These are phyloP conservation scores for Drosophila testacea DNA, from an alignment of 2,888 invertebrate species.

Conservation along the genomic window DNA sequence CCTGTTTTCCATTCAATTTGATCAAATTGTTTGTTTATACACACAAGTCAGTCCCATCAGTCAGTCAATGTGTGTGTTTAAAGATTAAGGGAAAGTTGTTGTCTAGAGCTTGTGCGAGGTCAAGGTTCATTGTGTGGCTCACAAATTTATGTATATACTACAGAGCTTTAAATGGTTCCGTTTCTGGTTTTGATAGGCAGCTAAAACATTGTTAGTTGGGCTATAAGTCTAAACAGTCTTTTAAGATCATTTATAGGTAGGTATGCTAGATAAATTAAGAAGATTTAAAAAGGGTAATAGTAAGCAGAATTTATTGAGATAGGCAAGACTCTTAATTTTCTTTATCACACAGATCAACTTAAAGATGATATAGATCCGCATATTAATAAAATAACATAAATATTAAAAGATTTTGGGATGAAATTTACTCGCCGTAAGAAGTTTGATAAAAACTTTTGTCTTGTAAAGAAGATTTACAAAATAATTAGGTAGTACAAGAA, in stretches of 20 bases:
- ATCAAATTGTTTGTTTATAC: slow-evolving; percentile 64
- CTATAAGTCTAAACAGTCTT: not conserved
- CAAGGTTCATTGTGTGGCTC: slow-evolving; percentile 40
- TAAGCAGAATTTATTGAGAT: too few species aligned
- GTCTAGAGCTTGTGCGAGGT: slow-evolving; percentile 46
- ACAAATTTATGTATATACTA: slow-evolving; percentile 6
- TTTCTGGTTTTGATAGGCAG: not conserved
- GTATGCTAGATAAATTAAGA: too few species aligned
- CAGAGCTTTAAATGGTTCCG: not conserved
- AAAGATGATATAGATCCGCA: too few species aligned
- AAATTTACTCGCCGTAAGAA: too few species aligned
- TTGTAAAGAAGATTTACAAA: too few species aligned
- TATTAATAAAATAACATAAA: too few species aligned
- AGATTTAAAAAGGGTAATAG: too few species aligned
- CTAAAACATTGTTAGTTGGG: not conserved
- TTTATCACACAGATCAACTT: too few species aligned
- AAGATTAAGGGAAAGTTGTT: slow-evolving; percentile 44
- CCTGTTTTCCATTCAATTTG: slow-evolving; percentile 60
- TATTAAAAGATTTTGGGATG: too few species aligned
- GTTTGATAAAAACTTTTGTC: too few species aligned
- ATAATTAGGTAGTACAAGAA: too few species aligned
- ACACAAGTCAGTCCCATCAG: not conserved
- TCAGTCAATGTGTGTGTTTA: not conserved
- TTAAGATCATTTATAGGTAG: not conserved
- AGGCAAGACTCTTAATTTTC: too few species aligned